phyloP scores from a whole-genome alignment of 2,113 vertebrate genomes.

The Vombatus ursinus region DNA sequence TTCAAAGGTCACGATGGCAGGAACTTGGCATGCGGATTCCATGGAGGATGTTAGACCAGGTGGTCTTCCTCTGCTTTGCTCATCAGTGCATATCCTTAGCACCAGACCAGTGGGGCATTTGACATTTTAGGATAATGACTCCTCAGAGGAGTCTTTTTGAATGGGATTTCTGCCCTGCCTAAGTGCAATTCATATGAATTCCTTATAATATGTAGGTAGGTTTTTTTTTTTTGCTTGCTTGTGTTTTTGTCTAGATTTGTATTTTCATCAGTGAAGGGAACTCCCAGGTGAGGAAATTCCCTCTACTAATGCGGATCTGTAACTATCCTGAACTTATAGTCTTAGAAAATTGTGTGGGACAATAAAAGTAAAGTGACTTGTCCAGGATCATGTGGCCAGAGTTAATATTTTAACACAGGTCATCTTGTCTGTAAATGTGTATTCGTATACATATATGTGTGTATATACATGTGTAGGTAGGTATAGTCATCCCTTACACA shows the following conservation, averaged over 20 bases:
- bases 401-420: neutral
- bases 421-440: neutral
- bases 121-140: slow-evolving; percentile 5
- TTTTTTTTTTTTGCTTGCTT: neutral
- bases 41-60: neutral
- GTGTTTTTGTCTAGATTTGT: neutral
- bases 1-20: slow-evolving; percentile 37
- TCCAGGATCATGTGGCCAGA: neutral
- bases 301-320: neutral
- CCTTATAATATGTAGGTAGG: neutral
- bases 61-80: neutral
- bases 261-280: neutral
- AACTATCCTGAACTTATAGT: neutral
- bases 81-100: neutral
- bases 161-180: slow-evolving; percentile 55
- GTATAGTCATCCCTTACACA: neutral
- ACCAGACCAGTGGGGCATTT: neutral
- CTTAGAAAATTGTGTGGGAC: neutral
- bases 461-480: neutral
- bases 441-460: neutral
- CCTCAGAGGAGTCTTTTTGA: slow-evolving; percentile 30
- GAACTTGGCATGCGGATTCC: neutral
- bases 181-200: slow-evolving; percentile 48
- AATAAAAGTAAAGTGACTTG: neutral
- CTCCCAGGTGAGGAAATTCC: neutral